Conservation (phyloP, 2,888 invertebrate genomes). For the Macrostomum cliftonense region DNA sequence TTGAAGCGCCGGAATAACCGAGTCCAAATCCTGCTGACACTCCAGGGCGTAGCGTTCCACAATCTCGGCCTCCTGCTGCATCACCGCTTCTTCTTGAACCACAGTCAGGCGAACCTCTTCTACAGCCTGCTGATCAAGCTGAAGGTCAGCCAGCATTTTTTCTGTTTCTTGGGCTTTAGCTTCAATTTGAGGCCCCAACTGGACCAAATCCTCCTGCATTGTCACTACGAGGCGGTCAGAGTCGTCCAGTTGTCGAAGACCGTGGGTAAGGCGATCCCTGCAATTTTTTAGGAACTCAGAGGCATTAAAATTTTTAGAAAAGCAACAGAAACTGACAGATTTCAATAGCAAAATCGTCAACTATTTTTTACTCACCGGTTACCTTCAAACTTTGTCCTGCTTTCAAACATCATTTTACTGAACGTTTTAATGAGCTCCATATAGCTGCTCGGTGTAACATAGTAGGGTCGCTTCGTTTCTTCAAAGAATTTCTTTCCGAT, state of each 20-base stretch:
- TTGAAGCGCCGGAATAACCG: conserved; percentile 30
- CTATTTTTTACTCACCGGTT: conserved; percentile 20
- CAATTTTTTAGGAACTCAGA: too few species aligned
- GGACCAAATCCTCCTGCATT: conserved; percentile 33
- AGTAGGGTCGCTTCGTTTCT: conserved; percentile 29
- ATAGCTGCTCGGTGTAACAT: conserved; percentile 34
- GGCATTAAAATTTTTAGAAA: conserved; percentile 4
- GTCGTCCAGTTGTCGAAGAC: conserved; percentile 30
- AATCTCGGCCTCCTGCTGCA: conserved; percentile 32
- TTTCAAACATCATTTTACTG: conserved; percentile 25
- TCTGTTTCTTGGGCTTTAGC: conserved; percentile 36
- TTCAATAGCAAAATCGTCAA: too few species aligned
- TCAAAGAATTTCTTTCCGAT: conserved; percentile 24
- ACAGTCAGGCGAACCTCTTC: conserved; percentile 34
- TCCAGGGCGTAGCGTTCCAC: conserved; percentile 36
- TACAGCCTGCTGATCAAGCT: conserved; percentile 32
- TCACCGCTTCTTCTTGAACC: conserved; percentile 29
- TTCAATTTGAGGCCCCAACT: conserved; percentile 31
- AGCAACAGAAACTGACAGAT: too few species aligned
- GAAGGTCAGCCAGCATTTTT: conserved; percentile 25
- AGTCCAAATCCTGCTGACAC: conserved; percentile 31
- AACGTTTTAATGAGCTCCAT: conserved; percentile 34
- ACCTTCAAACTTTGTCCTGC: conserved; percentile 25
- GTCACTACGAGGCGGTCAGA: conserved; percentile 31
- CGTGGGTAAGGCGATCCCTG: conserved; percentile 27